Conservation (phyloP, 2,888 invertebrate genomes). For the Acanthosepion pharaonis region DNA sequence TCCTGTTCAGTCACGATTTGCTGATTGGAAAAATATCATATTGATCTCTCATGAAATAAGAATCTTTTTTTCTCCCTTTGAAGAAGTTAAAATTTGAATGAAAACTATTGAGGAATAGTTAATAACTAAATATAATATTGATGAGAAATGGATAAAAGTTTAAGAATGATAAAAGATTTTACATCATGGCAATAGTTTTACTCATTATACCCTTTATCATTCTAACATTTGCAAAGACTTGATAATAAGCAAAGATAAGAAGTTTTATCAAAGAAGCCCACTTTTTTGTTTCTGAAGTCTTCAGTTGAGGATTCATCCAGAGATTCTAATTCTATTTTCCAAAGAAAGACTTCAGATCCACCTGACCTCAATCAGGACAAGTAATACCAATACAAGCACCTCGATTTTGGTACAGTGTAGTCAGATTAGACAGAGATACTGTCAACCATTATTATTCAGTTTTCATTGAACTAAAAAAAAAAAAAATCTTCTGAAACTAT, state of each 20-base stretch:
- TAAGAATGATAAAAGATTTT: neutral
- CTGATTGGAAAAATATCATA: no score
- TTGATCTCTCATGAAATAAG: no score
- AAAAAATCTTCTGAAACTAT: neutral
- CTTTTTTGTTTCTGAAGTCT: neutral
- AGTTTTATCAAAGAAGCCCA: neutral
- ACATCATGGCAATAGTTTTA: neutral
- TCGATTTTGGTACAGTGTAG: neutral
- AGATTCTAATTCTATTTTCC: constrained; percentile 1
- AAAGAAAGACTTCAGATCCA: neutral
- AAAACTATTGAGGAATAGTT: no score
- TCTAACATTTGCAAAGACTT: neutral
- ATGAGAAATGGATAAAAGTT: neutral
- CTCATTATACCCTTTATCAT: neutral
- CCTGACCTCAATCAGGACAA: neutral
- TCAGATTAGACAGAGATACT: neutral
- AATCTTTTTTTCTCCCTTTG: no score
- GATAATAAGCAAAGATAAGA: neutral
- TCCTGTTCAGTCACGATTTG: no score
- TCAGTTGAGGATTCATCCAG: neutral
- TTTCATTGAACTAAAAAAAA: neutral
- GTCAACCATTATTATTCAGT: neutral
- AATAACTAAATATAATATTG: neutral
- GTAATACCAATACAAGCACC: neutral
- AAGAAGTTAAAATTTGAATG: no score